Evolutionary conservation across 2,797 vertebrate species (phyloP), one percentile per base, ranked within the genome.

Genomic region (Danio aesculapii): DNA sequence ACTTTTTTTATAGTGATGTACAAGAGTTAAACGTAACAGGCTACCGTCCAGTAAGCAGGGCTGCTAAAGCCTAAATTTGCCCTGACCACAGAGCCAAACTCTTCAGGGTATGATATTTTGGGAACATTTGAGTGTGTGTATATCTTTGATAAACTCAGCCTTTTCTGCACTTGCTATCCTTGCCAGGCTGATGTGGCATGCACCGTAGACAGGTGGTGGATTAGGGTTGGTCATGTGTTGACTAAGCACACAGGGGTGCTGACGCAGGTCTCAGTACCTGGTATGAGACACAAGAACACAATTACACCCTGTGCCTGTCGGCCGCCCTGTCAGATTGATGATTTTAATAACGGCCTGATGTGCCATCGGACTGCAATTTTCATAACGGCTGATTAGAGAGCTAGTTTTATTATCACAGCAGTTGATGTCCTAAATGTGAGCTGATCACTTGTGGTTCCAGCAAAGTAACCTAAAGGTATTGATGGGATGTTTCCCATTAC

Each of bases 221-320:
- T 89, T 83, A 88, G 73, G 46, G 6, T 39, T 61, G 59, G 39
- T 79, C 10, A 52, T 81, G 52, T 81, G 83, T 86, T 86, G 75
- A 73, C 78, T 84, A 90, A 89, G 85, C 84, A 77, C 43, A 52
- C 62, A 75, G 61, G 58, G 61, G 53, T 86, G 85, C 57, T 63
- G 78, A 77, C 61, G 82, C 88, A 88, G 86, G 77, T 85, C 84
- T 71, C 85, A 71, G 74, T 77, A 82, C 6, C 4, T 74, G 77
- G 70, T 58, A 71, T 80, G 84, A 89, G 82, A 82, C 70, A 76
- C 85, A 85, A 49, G 74, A 81, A 81, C 7, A 64, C 79, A 83
- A 87, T 91, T 89, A 90, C 9, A 70, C 57, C 68, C 43, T 14
- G 74, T 79, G 83, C 43, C 72, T 76, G 86, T 66, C 8, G 74